These are phyloP conservation scores for Cynocephalus volans DNA, from an alignment of 2,113 vertebrate genomes.

Conservation along the genomic window DNA sequence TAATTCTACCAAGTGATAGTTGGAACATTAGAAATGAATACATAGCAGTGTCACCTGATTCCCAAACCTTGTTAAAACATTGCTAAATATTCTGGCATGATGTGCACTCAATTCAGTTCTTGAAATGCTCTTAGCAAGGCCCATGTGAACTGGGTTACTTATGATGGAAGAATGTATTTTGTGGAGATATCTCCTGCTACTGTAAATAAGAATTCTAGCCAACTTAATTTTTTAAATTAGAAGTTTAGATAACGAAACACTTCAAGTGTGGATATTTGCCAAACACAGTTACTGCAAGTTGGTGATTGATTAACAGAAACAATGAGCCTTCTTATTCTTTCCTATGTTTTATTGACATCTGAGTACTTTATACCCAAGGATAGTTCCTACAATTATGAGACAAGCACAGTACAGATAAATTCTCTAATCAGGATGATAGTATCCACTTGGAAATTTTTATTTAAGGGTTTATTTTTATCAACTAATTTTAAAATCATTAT, in stretches of 20 bases:
- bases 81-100: neutral
- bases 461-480: neutral
- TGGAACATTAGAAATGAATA: neutral
- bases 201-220: neutral
- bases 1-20: neutral
- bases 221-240: neutral
- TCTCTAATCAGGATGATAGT: neutral
- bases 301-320: neutral
- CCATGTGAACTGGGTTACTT: neutral
- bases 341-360: neutral
- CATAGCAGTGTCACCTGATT: neutral
- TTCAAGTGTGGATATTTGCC: neutral
- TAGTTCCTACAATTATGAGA: neutral
- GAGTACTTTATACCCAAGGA: neutral
- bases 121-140: neutral
- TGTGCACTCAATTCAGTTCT: neutral
- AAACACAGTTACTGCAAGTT: neutral
- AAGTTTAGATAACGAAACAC: neutral
- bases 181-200: neutral
- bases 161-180: neutral
- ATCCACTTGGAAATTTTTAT: neutral
- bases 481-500: neutral
- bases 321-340: neutral
- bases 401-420: neutral
- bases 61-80: neutral